phyloP scores from a whole-genome alignment of 1,140 invertebrate genomes.

The Eupeodes corollae region DNA sequence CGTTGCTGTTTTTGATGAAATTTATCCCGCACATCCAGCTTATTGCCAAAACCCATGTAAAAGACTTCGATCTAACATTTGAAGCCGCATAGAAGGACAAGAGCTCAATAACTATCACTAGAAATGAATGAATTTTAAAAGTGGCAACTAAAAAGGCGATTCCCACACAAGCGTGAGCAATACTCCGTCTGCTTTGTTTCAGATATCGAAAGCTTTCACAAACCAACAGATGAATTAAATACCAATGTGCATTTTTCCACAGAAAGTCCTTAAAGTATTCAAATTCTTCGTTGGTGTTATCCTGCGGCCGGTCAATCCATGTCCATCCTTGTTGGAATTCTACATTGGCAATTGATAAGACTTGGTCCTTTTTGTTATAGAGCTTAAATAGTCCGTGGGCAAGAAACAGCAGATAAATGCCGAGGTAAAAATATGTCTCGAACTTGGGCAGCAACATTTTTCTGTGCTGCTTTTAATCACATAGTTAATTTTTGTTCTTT shows the following conservation, averaged over 20 bases:
- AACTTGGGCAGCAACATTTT: too few relatives aligned
- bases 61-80: slow-evolving; percentile 7
- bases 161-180: slow-evolving; percentile 12
- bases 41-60: slow-evolving; percentile 18
- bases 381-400: too few relatives aligned
- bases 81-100: slow-evolving; percentile 17
- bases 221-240: slow-evolving; percentile 19
- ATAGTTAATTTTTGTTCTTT: too few relatives aligned
- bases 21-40: slow-evolving; percentile 24
- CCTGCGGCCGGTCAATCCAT: slow-evolving; percentile 8
- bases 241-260: slow-evolving; percentile 19
- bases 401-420: too few relatives aligned
- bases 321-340: slow-evolving; percentile 18
- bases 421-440: too few relatives aligned
- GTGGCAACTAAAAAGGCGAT: slow-evolving; percentile 11
- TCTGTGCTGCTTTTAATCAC: too few relatives aligned
- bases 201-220: slow-evolving; percentile 7
- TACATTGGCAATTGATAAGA: too few relatives aligned
- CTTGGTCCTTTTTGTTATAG: too few relatives aligned
- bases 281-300: slow-evolving; percentile 28
- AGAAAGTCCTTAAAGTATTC: slow-evolving; percentile 28
- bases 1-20: slow-evolving; percentile 18
- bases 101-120: slow-evolving; percentile 10
- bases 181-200: slow-evolving; percentile 2
- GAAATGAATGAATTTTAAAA: slow-evolving; percentile 16